Percentiles rank a stretch among this genome's conserved stretches.
Conservation (phyloP, 2,113 vertebrate genomes). For the Mesembrinibis cayennensis region DNA sequence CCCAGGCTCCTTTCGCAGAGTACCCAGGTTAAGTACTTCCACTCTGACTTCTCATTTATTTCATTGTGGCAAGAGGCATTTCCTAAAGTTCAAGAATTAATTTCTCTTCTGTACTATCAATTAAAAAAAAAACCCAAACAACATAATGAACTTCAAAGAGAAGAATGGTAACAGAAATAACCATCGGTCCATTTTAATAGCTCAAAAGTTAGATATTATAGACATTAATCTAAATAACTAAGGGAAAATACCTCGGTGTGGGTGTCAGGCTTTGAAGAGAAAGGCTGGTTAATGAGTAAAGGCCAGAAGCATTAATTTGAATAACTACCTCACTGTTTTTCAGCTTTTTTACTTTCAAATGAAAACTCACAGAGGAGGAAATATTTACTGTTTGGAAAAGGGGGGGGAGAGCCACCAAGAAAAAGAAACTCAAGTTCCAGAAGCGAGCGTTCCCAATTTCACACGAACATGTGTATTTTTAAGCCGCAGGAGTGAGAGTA, state of each 20-base stretch:
- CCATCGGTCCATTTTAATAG: not conserved
- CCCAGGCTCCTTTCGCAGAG: not conserved
- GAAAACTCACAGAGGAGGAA: not conserved
- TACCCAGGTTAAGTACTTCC: not conserved
- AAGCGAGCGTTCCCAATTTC: not conserved
- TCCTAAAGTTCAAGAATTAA: not conserved
- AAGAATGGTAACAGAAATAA: not conserved
- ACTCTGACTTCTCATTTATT: too few species aligned
- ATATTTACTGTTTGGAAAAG: not conserved
- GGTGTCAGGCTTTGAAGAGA: not conserved
- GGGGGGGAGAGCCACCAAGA: not conserved
- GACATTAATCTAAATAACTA: too few species aligned
- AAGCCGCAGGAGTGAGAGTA: not conserved
- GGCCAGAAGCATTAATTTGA: not conserved
- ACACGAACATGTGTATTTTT: not conserved
- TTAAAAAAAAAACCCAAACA: too few species aligned
- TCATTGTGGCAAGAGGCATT: accelerated
- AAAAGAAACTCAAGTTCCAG: not conserved
- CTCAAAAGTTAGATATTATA: not conserved
- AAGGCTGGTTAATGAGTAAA: not conserved
- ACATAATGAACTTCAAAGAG: accelerated
- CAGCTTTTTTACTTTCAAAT: not conserved
- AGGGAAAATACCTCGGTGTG: not conserved
- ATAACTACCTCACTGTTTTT: not conserved
- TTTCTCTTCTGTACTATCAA: not conserved